These are phyloP conservation scores for Epinephelus cyanopodus DNA, from an alignment of 2,113 vertebrate species.

Conservation along the genomic window DNA sequence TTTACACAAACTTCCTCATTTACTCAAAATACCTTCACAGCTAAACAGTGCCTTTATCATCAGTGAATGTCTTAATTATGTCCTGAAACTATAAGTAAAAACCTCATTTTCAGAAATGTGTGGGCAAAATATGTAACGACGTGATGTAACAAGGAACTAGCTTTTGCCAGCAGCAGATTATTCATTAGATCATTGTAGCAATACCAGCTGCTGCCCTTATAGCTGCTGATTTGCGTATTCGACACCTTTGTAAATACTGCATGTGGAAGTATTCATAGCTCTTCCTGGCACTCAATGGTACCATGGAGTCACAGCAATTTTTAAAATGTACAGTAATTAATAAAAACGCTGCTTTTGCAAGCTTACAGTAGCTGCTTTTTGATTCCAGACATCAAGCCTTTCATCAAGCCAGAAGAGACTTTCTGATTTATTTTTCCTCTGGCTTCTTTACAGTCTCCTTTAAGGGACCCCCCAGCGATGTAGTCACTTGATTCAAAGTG, in stretches of 20 bases:
- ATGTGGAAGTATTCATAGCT: constrained; percentile 54
- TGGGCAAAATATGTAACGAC: not conserved
- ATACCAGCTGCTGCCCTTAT: constrained; percentile 67
- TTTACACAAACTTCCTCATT: constrained; percentile 21
- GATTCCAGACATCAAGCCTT: constrained; percentile 33
- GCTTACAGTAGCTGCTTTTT: constrained; percentile 32
- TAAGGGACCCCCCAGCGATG: constrained; percentile 55
- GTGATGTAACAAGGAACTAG: constrained; percentile 26
- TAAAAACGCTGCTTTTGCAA: constrained; percentile 44
- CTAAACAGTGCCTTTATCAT: constrained; percentile 2
- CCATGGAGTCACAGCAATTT: constrained; percentile 28
- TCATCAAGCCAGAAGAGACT: constrained; percentile 35
- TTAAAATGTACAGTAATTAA: constrained; percentile 64
- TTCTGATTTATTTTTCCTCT: constrained; percentile 41
- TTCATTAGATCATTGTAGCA: constrained; percentile 45
- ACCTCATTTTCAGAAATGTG: constrained; percentile 12
- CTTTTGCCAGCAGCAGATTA: constrained; percentile 41
- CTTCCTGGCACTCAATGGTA: constrained; percentile 67
- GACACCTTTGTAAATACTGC: constrained; percentile 56
- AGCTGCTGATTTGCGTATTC: constrained; percentile 48
- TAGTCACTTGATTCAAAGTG: constrained; percentile 63
- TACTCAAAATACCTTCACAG: not conserved
- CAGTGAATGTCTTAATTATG: constrained; percentile 25
- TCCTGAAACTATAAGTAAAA: not conserved
- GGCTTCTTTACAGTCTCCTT: constrained; percentile 29